Conservation (phyloP, 53 echinoderm and acorn worm species). For the Zoroaster sp. region DNA sequence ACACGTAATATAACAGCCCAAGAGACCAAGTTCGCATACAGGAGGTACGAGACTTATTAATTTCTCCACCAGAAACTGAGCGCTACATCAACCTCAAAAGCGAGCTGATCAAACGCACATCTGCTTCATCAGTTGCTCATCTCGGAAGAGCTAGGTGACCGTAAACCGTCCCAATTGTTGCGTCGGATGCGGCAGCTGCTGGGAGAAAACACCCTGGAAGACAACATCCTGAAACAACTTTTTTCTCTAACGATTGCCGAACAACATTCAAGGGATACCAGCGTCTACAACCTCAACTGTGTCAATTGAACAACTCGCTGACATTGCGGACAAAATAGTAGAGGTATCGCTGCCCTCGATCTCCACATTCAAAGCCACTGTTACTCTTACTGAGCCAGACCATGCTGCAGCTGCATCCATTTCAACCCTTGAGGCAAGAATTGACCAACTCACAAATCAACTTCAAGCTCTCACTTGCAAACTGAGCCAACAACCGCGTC, state of each 20-base stretch:
- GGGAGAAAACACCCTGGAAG: not conserved
- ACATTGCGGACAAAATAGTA: constrained; percentile 12
- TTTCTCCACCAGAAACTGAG: not conserved
- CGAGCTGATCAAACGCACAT: not conserved
- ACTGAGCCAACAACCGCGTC: not conserved
- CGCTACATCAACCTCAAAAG: not conserved
- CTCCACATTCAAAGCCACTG: not conserved
- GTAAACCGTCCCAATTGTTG: not conserved
- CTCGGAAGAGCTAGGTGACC: not conserved
- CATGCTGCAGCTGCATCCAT: not conserved
- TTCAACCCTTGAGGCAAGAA: not conserved
- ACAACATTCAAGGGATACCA: not conserved
- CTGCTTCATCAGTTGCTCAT: not conserved
- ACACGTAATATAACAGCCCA: not conserved
- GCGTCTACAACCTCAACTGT: not conserved
- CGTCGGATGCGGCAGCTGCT: not conserved
- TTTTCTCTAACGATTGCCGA: not conserved
- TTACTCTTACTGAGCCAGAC: not conserved
- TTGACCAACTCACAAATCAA: not conserved
- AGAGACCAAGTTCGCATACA: not conserved
- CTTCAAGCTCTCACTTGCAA: not conserved
- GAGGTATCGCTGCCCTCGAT: not conserved
- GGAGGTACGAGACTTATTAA: not conserved
- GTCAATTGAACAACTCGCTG: constrained; percentile 1
- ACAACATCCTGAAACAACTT: not conserved